Evolutionary conservation across 2,888 invertebrate genomes (phyloP).

Genomic region (Hirtodrosophila duncani): DNA sequence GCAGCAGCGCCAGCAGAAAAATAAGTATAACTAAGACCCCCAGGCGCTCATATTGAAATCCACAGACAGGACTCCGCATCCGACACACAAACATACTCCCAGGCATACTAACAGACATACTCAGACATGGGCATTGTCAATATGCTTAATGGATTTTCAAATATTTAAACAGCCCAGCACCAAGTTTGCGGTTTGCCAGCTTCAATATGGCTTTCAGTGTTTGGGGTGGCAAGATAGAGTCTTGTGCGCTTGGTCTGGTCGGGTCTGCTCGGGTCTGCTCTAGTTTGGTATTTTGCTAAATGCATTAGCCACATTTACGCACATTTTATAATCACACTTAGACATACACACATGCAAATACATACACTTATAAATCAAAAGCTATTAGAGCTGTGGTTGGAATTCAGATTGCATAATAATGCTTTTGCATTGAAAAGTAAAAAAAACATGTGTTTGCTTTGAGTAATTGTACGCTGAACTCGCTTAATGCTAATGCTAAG

Average conservation of each 20-base stretch:
- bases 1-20: constrained; percentile 32
- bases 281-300: constrained; percentile 20
- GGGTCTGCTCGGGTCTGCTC: neutral
- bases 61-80: constrained; percentile 4
- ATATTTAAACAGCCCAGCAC: constrained; percentile 61
- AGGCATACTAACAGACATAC: constrained; percentile 16
- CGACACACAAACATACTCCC: constrained; percentile 1
- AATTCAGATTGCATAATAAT: no score
- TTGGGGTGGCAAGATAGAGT: neutral
- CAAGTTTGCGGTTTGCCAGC: constrained; percentile 25
- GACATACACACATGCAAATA: constrained; percentile 44
- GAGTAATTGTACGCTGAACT: no score
- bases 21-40: constrained; percentile 14
- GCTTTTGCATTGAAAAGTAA: no score
- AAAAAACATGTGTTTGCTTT: no score
- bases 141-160: constrained; percentile 74
- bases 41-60: constrained; percentile 43
- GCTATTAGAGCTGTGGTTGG: constrained; percentile 39
- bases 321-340: no score
- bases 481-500: no score
- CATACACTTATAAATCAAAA: constrained; percentile 46
- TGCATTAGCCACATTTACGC: constrained; percentile 55
- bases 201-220: neutral
- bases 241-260: neutral
- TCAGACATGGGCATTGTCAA: constrained; percentile 60